Evolutionary conservation across 2,797 vertebrate genomes (phyloP).

Genomic region (Chiroxiphia lanceolata): DNA sequence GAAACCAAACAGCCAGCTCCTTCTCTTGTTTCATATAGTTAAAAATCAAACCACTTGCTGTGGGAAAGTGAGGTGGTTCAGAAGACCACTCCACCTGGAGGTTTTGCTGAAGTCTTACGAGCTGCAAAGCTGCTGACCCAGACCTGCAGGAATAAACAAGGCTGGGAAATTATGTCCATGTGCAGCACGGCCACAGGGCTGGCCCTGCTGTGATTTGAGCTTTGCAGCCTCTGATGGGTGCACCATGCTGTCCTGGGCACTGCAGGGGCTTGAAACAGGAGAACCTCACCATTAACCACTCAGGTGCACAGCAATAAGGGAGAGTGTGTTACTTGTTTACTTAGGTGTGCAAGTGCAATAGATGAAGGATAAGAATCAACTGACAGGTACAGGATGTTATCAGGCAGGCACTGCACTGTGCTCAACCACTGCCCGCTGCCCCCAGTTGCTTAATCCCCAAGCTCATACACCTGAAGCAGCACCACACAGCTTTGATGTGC

Average conservation of each 20-base stretch:
- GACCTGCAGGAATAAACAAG: neutral
- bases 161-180: neutral
- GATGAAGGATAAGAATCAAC: neutral
- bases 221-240: neutral
- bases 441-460: neutral
- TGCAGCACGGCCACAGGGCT: accelerated
- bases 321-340: neutral
- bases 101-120: neutral
- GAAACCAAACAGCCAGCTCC: neutral
- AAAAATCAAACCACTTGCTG: slow-evolving; percentile 27
- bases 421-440: accelerated
- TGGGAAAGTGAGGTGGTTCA: neutral
- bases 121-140: neutral
- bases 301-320: neutral
- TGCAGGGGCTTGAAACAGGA: neutral
- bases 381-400: neutral
- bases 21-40: slow-evolving; percentile 18
- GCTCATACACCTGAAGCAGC: neutral
- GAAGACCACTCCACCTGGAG: neutral
- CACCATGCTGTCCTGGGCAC: accelerated
- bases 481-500: neutral
- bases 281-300: neutral
- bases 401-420: neutral
- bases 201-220: neutral
- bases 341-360: accelerated